Conservation (phyloP, 23 tunicate species). For the Ascidia mentula region DNA sequence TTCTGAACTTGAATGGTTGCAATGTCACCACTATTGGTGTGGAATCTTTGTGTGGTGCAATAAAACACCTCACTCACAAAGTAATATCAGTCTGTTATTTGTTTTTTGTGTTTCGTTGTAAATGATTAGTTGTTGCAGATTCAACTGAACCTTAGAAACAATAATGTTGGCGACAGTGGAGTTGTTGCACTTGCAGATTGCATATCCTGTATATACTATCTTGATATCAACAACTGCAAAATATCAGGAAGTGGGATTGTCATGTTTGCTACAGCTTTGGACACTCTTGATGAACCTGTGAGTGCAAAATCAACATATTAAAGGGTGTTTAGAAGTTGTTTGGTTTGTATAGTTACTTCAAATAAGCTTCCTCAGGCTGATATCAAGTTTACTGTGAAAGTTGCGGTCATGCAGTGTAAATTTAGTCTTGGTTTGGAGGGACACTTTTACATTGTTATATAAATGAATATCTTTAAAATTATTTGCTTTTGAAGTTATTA, state of each 20-base stretch:
- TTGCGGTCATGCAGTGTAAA: too few relatives aligned
- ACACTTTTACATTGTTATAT: too few relatives aligned
- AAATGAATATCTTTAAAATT: too few relatives aligned
- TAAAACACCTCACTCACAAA: not conserved
- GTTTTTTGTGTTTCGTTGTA: too few relatives aligned
- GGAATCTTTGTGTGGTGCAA: not conserved
- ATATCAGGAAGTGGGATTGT: not conserved
- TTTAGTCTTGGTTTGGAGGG: too few relatives aligned
- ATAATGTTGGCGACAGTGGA: not conserved
- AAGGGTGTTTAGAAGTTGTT: too few relatives aligned
- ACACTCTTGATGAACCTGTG: not conserved
- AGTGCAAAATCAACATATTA: not conserved
- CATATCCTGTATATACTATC: not conserved
- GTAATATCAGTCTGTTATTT: not conserved
- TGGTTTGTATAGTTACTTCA: too few relatives aligned
- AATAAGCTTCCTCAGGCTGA: too few relatives aligned
- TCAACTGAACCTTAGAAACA: not conserved
- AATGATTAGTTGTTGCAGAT: not conserved
- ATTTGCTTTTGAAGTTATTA: too few relatives aligned
- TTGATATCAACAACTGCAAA: conserved; percentile 2
- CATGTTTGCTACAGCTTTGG: not conserved
- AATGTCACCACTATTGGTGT: not conserved
- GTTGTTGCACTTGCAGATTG: not conserved
- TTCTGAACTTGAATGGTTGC: not conserved
- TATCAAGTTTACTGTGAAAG: too few relatives aligned